Conservation (phyloP, 2,797 vertebrate genomes). For the Danionella dracula region DNA sequence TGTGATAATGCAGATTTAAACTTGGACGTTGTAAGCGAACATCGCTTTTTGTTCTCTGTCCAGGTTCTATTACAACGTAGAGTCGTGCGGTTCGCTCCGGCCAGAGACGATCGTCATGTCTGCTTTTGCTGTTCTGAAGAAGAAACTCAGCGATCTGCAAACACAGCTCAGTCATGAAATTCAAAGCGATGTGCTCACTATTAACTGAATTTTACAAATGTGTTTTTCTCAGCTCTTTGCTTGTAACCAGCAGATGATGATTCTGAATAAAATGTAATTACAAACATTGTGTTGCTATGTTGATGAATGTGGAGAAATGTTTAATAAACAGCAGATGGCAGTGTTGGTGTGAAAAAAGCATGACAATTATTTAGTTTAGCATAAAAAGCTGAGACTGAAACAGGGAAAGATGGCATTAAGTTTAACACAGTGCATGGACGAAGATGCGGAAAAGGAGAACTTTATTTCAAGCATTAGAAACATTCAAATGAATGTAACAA, state of each 20-base stretch:
- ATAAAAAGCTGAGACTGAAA: background rate
- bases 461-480: slow-evolving; percentile 19
- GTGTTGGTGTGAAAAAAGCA: background rate
- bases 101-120: slow-evolving; percentile 96
- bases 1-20: too few species aligned
- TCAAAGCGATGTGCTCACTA: slow-evolving; percentile 95
- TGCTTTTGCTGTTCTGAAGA: slow-evolving; percentile 88
- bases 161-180: slow-evolving; percentile 97
- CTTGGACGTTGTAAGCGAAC: too few species aligned
- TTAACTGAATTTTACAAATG: slow-evolving; percentile 72
- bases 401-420: background rate
- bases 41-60: background rate
- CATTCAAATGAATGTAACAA: slow-evolving; percentile 5
- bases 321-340: slow-evolving; percentile 28
- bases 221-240: background rate
- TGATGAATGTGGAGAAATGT: background rate
- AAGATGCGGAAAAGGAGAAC: slow-evolving; percentile 8
- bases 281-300: background rate
- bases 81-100: slow-evolving; percentile 91
- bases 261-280: slow-evolving; percentile 4
- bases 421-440: background rate
- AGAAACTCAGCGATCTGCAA: slow-evolving; percentile 95
- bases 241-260: background rate
- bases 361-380: background rate
- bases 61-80: slow-evolving; percentile 96